Evolutionary conservation across 1,140 invertebrate species (phyloP), one percentile per base, ranked within the genome.

Genomic region (Tribolium madens): DNA sequence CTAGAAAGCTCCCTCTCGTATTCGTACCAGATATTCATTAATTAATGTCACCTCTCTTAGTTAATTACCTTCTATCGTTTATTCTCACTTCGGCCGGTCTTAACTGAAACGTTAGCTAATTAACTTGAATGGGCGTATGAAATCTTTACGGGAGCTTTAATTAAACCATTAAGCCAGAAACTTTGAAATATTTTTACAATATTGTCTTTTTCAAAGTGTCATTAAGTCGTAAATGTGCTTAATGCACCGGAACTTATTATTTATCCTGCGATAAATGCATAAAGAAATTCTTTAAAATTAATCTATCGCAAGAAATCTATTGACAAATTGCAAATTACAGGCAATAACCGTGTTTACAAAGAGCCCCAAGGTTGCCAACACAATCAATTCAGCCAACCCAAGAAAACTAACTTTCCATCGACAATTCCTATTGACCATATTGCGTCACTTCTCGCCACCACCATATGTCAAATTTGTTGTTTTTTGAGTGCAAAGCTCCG

Each of bases 41-140:
- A 79, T 79, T 79, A 79, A 79, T 77, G 78, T 79, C 78, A 79
- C 78, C 78, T 77, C 76, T 77, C 70, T 60, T 68, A 74, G 36
- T 73, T 77, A 77, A 77, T 77, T 77, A 77, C 76, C 76, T 70
- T 64, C 70, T 73, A 71, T 71, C 69, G 69, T 71, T 71, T 71
- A 71, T 71, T 71, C 70, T 53, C 70, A 72, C 70, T 72, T 72
- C 48, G 46, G 50, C 42, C 70, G 68, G 68, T 18, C 70, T 72
- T 72, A 72, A 72, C 70, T 53, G 70, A 72, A 72, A 72, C 48
- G 70, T 53, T 72, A 21, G 26, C 70, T 72, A 72, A 72, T 72
- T 72, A 72, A 50, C 70, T 72, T 36, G 47, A 64, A 64, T 53
- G 18, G 26, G 4, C 17, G 7, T 53, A 72, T 53, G 70, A 72